Conservation (phyloP, 2,888 invertebrate species). For the Eulithis testata region DNA sequence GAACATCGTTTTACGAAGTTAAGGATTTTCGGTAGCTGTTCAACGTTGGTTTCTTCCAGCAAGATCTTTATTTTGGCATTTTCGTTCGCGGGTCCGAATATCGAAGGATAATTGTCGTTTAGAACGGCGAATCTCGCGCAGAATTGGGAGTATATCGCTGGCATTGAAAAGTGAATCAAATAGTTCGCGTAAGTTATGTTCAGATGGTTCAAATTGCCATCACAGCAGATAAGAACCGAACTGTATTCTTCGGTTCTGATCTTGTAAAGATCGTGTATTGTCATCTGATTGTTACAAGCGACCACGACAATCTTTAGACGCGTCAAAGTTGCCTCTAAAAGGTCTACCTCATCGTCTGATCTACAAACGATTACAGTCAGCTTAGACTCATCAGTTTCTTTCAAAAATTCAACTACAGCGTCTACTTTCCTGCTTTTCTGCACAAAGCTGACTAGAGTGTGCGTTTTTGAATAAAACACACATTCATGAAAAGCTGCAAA, state of each 20-base stretch:
- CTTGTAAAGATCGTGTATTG: conserved; percentile 67
- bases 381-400: conserved; percentile 67
- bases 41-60: conserved; percentile 83
- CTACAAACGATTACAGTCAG: conserved; percentile 87
- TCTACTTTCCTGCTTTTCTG: conserved; percentile 71
- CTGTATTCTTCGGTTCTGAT: conserved; percentile 16
- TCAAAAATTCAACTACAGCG: conserved; percentile 77
- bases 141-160: conserved; percentile 65
- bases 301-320: conserved; percentile 57
- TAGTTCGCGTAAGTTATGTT: conserved; percentile 86
- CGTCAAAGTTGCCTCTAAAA: conserved; percentile 57
- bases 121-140: conserved; percentile 88
- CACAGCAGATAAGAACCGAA: conserved; percentile 87
- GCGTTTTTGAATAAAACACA: conserved; percentile 87
- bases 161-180: conserved; percentile 88
- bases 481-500: conserved; percentile 91
- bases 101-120: conserved; percentile 84
- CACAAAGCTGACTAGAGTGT: conserved; percentile 66
- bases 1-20: conserved; percentile 83
- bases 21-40: conserved; percentile 86
- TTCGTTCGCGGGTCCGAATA: conserved; percentile 57
- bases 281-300: conserved; percentile 65
- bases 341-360: conserved; percentile 81
- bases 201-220: conserved; percentile 86
- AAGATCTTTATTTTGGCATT: conserved; percentile 79